Base-by-base conservation (phyloP, 2,113 vertebrate genomes). In the Alligator sinensis region DNA sequence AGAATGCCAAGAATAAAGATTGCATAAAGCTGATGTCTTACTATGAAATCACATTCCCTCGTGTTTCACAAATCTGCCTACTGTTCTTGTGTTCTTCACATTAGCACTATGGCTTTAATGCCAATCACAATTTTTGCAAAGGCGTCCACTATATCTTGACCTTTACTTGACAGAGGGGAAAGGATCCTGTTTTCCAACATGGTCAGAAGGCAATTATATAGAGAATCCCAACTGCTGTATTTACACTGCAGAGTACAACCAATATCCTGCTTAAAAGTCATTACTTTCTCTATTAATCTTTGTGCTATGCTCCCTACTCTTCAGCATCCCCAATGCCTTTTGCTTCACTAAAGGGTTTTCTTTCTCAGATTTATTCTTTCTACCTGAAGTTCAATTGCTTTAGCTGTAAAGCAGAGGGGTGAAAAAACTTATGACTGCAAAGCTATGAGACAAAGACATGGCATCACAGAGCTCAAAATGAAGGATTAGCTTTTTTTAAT, bases 401-500 rank as follows among this genome's bases (percentile, higher is more conserved):
- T 59, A 94, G 75, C 21, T 85, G n/a, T 38, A 90, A 91, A 92
- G 60, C 30, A 84, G 72, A 57, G 22, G 66, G 60, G 28, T 18
- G 77, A 88, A 80, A 13, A 47, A 90, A 68, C 63, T 4, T 61
- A 70, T 19, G 22, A 79, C 82, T 90, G 68, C 58, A 94, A 94
- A 91, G 74, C n/a, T 72, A 47, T 38, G 38, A 89, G 84, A 94
- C 64, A 97, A 95, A 96, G 83, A 16, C 18, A 84, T 72, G 58
- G 34, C n/a, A 91, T 63, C 68, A 17, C 16, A 81, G 55, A 82
- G 27, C 81, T 94, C 58, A 88, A 62, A 75, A 34, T 89, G 61
- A 57, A 82, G 88, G 80, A 95, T 97, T 95, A 96, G 18, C 57
- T 91, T 27, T 79, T 72, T 28, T 80, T 95, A 94, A 94, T 87